phyloP scores from a whole-genome alignment of 2,113 vertebrate genomes.

The Burhinus bistriatus region DNA sequence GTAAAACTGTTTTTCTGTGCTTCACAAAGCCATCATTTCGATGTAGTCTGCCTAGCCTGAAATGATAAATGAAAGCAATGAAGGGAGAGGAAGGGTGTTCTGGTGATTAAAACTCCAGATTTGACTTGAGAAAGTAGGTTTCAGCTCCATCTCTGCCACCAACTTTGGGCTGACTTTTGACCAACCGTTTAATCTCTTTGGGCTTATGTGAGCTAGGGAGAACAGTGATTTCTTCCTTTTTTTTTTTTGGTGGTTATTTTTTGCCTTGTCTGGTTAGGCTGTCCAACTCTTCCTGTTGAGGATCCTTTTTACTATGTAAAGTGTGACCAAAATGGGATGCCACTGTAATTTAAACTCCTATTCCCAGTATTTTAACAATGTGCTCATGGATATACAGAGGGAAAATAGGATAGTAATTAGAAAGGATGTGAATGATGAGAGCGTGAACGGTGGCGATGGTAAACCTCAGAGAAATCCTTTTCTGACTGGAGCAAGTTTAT shows the following conservation, averaged over 20 bases:
- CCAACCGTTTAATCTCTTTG: not conserved
- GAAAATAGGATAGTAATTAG: not conserved
- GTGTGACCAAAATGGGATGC: not conserved
- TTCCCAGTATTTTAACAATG: not conserved
- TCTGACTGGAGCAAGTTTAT: slow-evolving; percentile 23
- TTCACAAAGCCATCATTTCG: slow-evolving; percentile 62
- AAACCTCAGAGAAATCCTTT: not conserved
- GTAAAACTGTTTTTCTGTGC: slow-evolving; percentile 65
- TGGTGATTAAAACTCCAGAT: slow-evolving; percentile 49
- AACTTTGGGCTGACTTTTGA: slow-evolving; percentile 25
- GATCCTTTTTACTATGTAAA: not conserved
- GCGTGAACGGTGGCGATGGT: not conserved
- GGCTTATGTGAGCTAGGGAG: not conserved
- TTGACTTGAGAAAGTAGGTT: slow-evolving; percentile 35
- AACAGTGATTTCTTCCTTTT: not conserved
- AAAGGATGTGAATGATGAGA: not conserved
- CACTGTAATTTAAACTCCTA: not conserved
- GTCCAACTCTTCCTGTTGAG: not conserved
- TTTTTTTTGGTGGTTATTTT: not conserved
- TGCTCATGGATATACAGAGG: not conserved
- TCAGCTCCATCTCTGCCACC: not conserved
- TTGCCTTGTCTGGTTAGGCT: not conserved
- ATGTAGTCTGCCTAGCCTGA: slow-evolving; percentile 46
- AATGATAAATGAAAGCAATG: slow-evolving; percentile 62
- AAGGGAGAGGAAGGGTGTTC: slow-evolving; percentile 43